phyloP scores from a whole-genome alignment of 2,797 vertebrate species.

The Notolepis coatsorum region DNA sequence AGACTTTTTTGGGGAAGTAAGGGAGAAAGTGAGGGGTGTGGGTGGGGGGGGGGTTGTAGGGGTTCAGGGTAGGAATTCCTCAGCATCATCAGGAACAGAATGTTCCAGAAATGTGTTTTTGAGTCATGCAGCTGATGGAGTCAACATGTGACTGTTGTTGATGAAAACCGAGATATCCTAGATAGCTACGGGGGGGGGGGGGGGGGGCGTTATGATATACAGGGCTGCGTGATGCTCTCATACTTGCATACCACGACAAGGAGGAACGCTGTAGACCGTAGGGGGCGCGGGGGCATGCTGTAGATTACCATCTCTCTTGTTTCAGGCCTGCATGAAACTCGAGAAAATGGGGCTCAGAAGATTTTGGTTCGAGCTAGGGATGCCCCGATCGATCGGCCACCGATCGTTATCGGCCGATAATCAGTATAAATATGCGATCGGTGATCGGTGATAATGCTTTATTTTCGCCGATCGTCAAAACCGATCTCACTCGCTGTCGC shows the following conservation, averaged over 20 bases:
- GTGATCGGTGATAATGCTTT: no score
- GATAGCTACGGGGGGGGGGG: constrained; percentile 18
- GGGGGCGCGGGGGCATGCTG: constrained; percentile 18
- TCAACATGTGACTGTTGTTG: constrained; percentile 26
- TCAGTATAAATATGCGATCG: no score
- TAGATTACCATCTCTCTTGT: constrained; percentile 25
- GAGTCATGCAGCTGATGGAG: constrained; percentile 45
- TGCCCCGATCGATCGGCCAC: no score
- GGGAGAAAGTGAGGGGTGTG: constrained; percentile 4
- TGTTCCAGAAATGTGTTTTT: constrained; percentile 50
- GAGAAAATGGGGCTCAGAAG: constrained; percentile 27
- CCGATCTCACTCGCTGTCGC: no score
- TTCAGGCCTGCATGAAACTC: constrained; percentile 17
- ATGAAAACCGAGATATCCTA: constrained; percentile 11
- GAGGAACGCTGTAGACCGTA: background rate
- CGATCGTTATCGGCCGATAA: no score
- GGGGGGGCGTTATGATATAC: constrained; percentile 28
- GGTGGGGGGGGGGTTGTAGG: background rate
- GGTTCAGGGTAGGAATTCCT: constrained; percentile 24
- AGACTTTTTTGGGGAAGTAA: constrained; percentile 27
- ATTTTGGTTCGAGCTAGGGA: constrained; percentile 49
- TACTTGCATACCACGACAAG: background rate
- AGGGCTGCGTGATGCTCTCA: constrained; percentile 1
- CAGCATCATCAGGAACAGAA: constrained; percentile 37
- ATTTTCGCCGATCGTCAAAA: no score